Conservation (phyloP, 1,140 invertebrate species). For the Eriosoma lanigerum region DNA sequence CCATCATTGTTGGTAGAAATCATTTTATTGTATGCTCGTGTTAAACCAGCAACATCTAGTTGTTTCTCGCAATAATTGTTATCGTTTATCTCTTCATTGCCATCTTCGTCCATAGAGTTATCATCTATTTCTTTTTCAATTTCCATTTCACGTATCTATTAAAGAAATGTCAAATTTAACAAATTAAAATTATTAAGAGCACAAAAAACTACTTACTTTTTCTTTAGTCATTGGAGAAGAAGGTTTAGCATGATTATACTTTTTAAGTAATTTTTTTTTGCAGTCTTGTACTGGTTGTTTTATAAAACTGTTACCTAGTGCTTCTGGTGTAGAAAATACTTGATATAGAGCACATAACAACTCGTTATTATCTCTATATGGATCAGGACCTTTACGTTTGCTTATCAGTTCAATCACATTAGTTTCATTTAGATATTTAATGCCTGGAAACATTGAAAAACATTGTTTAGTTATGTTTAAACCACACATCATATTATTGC, state of each 20-base stretch:
- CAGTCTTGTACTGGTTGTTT: conserved; percentile 55
- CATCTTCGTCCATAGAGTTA: conserved; percentile 63
- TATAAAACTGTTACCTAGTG: conserved; percentile 71
- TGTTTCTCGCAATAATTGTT: conserved; percentile 33
- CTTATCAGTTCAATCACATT: conserved; percentile 68
- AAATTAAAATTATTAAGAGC: background rate
- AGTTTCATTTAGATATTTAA: conserved; percentile 65
- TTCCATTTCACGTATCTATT: conserved; percentile 64
- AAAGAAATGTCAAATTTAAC: background rate
- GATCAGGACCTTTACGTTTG: conserved; percentile 60
- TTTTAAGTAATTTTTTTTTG: conserved; percentile 8
- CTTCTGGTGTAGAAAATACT: conserved; percentile 72
- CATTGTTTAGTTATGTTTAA: background rate
- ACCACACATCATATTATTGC: background rate
- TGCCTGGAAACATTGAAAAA: conserved; percentile 42
- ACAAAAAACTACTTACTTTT: conserved; percentile 60
- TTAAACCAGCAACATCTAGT: conserved; percentile 66
- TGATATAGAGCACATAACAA: conserved; percentile 70
- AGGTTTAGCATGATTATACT: conserved; percentile 59
- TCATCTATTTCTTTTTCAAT: conserved; percentile 83
- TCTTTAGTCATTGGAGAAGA: conserved; percentile 66
- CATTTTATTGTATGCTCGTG: conserved; percentile 67
- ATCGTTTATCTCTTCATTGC: background rate
- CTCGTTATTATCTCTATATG: conserved; percentile 61
- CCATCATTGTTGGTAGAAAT: conserved; percentile 59